phyloP scores from a whole-genome alignment of 2,797 vertebrate genomes.

The Centroberyx gerrardi region DNA sequence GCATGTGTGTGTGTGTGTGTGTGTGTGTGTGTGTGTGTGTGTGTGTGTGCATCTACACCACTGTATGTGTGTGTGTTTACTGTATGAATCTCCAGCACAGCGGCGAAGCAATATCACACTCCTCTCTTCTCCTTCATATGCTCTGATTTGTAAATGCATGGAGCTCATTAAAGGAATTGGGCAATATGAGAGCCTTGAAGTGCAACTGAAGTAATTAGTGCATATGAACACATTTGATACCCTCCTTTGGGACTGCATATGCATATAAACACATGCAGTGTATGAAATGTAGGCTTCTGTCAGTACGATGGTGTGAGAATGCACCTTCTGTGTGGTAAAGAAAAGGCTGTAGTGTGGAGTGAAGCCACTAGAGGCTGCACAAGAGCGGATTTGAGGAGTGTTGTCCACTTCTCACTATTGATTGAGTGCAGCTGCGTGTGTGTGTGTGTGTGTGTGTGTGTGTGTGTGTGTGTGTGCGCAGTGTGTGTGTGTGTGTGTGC shows the following conservation, averaged over 20 bases:
- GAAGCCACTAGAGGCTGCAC: constrained; percentile 65
- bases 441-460: neutral
- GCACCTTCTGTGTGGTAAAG: neutral
- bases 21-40: constrained; percentile 38
- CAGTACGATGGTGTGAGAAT: neutral
- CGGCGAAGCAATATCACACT: constrained; percentile 7
- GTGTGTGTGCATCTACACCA: too few species aligned
- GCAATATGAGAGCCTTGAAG: neutral
- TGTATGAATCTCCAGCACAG: neutral
- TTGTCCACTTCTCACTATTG: neutral
- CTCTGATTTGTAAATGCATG: neutral
- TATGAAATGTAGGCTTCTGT: neutral
- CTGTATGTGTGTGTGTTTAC: constrained; percentile 19
- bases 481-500: constrained; percentile 2
- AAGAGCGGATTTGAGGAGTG: neutral
- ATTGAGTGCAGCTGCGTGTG: neutral
- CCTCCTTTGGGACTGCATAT: neutral
- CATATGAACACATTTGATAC: neutral
- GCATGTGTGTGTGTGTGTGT: constrained; percentile 60
- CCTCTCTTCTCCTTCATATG: neutral
- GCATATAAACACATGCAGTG: neutral
- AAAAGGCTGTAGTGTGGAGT: constrained; percentile 25
- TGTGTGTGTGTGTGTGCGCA: neutral
- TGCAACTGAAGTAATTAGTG: neutral
- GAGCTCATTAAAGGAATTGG: neutral